phyloP scores from a whole-genome alignment of 2,888 invertebrate genomes.

The Dolichomitus sp. region DNA sequence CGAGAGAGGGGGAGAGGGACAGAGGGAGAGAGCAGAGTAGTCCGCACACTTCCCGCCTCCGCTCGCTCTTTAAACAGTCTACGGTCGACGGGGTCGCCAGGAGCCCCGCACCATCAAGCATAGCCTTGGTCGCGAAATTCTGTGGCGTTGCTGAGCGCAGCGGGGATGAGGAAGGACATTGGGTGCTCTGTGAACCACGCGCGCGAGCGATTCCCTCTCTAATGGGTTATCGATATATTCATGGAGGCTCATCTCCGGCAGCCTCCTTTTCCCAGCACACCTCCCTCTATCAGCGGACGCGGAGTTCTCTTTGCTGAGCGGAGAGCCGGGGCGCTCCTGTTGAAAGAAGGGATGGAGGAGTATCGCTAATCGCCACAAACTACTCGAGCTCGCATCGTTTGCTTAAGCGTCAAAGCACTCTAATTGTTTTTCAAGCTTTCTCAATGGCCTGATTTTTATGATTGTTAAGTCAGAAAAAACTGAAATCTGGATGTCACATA shows the following conservation, averaged over 20 bases:
- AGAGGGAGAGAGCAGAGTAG: constrained; percentile 37
- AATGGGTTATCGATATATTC: constrained; percentile 84
- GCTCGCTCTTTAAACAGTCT: constrained; percentile 79
- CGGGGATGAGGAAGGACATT: constrained; percentile 14
- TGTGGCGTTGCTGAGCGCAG: background rate
- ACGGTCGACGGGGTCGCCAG: constrained; percentile 53
- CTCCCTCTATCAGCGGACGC: constrained; percentile 48
- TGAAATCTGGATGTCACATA: background rate
- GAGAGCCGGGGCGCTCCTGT: background rate
- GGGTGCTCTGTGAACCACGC: constrained; percentile 16
- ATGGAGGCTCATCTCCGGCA: constrained; percentile 77
- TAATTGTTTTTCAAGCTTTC: constrained; percentile 11
- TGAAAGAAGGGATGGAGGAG: background rate
- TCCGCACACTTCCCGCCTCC: constrained; percentile 9
- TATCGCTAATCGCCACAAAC: background rate
- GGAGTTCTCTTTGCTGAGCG: constrained; percentile 4
- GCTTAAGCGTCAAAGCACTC: background rate
- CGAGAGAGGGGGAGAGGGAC: constrained; percentile 11
- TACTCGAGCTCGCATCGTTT: background rate
- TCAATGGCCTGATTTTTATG: background rate
- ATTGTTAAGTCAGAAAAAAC: background rate
- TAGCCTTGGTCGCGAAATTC: background rate
- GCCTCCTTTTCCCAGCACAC: constrained; percentile 71
- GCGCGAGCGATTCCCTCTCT: constrained; percentile 65
- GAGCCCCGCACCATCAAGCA: constrained; percentile 54